Evolutionary conservation across 35 echinoderm and acorn worm species (phyloP).

Genomic region (Heliocidaris erythrogramma): DNA sequence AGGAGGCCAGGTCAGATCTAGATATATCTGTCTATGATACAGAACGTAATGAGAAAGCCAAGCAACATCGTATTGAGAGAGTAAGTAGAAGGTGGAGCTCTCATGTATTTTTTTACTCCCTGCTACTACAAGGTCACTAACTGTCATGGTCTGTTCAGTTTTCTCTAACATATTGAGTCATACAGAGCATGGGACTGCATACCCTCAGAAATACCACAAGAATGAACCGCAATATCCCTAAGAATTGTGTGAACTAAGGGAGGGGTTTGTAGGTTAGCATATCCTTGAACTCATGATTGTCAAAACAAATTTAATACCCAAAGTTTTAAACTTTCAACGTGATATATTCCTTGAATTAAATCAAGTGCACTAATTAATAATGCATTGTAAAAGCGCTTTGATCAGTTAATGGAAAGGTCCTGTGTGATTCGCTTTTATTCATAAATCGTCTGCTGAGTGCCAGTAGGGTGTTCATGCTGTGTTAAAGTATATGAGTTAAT

Average conservation of each 20-base stretch:
- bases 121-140: background rate
- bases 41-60: slow-evolving; percentile 97
- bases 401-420: background rate
- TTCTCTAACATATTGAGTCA: background rate
- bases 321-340: background rate
- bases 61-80: slow-evolving; percentile 92
- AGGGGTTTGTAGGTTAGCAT: background rate
- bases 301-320: background rate
- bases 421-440: background rate
- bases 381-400: background rate
- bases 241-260: background rate
- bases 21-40: slow-evolving; percentile 97
- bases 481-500: too few species aligned
- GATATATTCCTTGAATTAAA: too few species aligned
- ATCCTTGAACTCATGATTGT: slow-evolving; percentile 2
- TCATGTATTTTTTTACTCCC: background rate
- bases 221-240: background rate
- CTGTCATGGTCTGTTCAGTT: background rate
- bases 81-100: slow-evolving; percentile 41
- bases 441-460: too few species aligned
- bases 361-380: background rate
- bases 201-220: background rate
- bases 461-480: too few species aligned
- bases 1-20: slow-evolving; percentile 84
- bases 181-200: background rate